Evolutionary conservation across 2,113 vertebrate genomes (phyloP).

Genomic region (Caranx ignobilis): DNA sequence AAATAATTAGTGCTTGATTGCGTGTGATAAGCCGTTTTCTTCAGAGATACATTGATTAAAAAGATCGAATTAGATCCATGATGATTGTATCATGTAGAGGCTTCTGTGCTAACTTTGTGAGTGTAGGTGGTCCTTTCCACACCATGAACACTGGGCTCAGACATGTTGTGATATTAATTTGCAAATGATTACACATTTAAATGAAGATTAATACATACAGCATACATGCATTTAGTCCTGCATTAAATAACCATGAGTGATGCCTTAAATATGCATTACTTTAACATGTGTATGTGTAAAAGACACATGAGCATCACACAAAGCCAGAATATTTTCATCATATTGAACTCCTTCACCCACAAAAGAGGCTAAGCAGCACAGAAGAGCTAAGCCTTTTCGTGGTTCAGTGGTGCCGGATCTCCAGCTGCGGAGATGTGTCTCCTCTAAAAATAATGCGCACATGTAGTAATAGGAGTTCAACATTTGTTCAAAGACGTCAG

Average conservation of each 20-base stretch:
- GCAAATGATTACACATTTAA: not conserved
- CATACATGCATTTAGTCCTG: not conserved
- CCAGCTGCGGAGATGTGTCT: conserved; percentile 2
- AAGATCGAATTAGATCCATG: not conserved
- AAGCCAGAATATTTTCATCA: conserved; percentile 10
- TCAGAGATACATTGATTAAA: not conserved
- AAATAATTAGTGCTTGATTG: not conserved
- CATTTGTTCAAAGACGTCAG: conserved; percentile 27
- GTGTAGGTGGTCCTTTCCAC: not conserved
- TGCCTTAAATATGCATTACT: not conserved
- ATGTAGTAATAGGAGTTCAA: conserved; percentile 16
- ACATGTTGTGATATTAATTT: not conserved
- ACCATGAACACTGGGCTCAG: not conserved
- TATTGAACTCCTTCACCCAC: conserved; percentile 8
- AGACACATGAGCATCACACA: not conserved
- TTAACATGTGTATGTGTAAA: not conserved
- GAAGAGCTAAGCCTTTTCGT: conserved; percentile 13
- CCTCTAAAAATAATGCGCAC: conserved; percentile 14
- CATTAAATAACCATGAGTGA: not conserved
- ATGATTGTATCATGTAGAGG: not conserved
- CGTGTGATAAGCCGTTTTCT: not conserved
- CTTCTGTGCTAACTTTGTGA: not conserved
- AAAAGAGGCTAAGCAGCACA: conserved; percentile 31
- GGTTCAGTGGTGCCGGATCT: conserved; percentile 30
- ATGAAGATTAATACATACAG: not conserved